These are phyloP conservation scores for Brachypalpus laphriformis DNA, from an alignment of 2,888 invertebrate species.

Conservation along the genomic window DNA sequence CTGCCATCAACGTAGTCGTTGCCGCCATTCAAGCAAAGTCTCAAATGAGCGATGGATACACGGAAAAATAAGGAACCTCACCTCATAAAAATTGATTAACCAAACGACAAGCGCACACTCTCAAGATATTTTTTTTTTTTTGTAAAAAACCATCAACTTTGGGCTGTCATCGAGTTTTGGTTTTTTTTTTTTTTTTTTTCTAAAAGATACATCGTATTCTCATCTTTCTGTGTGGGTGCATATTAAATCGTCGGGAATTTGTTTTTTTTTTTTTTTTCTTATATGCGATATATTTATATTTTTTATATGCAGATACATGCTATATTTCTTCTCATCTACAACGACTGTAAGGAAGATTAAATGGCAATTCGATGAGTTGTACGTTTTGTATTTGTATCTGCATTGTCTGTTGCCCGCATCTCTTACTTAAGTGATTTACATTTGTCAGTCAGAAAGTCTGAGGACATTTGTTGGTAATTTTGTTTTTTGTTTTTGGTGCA, in stretches of 20 bases:
- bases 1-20: slow-evolving; percentile 16
- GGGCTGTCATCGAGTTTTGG: slow-evolving; percentile 60
- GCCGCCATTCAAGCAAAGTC: slow-evolving; percentile 53
- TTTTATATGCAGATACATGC: slow-evolving; percentile 57
- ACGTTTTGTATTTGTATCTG: slow-evolving; percentile 57
- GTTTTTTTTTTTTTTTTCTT: slow-evolving; percentile 32
- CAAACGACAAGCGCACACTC: slow-evolving; percentile 72
- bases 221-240: slow-evolving; percentile 71
- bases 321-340: slow-evolving; percentile 46
- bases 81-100: slow-evolving; percentile 74
- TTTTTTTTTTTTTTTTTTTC: slow-evolving; percentile 6
- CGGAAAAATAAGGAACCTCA: slow-evolving; percentile 71
- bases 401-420: slow-evolving; percentile 44
- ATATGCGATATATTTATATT: slow-evolving; percentile 62
- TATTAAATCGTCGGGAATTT: slow-evolving; percentile 66
- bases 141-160: slow-evolving; percentile 28
- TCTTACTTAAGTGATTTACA: slow-evolving; percentile 65
- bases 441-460: slow-evolving; percentile 54
- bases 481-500: background rate
- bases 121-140: slow-evolving; percentile 40
- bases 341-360: slow-evolving; percentile 55
- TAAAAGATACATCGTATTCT: slow-evolving; percentile 63
- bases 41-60: slow-evolving; percentile 73
- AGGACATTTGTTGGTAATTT: slow-evolving; percentile 36
- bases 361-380: slow-evolving; percentile 67